Evolutionary conservation across 2,888 invertebrate genomes (phyloP), one percentile per base, ranked within the genome.

Genomic region (Augiades crinisus): DNA sequence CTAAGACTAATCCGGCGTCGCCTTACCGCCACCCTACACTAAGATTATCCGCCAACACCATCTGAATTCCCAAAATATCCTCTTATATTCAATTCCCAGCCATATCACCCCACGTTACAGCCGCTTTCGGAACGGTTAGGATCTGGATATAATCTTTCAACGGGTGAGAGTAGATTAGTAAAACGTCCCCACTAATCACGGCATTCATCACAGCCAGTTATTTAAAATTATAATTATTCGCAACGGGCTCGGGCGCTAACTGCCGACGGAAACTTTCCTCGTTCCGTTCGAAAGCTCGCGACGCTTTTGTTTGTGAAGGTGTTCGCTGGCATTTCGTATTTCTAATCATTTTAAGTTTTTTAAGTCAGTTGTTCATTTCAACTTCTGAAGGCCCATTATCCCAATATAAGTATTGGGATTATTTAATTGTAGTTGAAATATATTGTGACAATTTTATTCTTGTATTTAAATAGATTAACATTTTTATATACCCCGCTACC

Each of bases 161-260:
- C 49, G 40, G 41, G 34, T 24, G 31, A 33, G 21, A 31, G 34
- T 17, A 41, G 53, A 47, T 53, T 53, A 53, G 43, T 47, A 22
- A 47, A 41, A 53, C 43, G 47, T 53, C 43, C 30, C 40, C 19
- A 36, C 27, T 47, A 53, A 53, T 43, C 53, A 37, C 47, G 37
- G 30, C 37, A 47, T 37, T 47, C 47, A 31, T 38, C 47, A 21
- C 47, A 36, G 53, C 21, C 47, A 34, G 49, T 31, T 36, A 31
- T 37, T 53, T 47, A 47, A 47, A 53, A 47, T 53, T 37, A 47
- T 53, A 53, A 31, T 38, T 19, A 30, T 47, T 30, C 5, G 17
- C 30, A 12, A 41, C 30, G 10, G 10, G 3, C 12, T 5, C 12
- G 2, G n/a, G 30, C 12, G 10, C 43, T 38, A 16, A 34, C 38